phyloP scores from a whole-genome alignment of 2,888 invertebrate species.

The Entomobrya proxima region DNA sequence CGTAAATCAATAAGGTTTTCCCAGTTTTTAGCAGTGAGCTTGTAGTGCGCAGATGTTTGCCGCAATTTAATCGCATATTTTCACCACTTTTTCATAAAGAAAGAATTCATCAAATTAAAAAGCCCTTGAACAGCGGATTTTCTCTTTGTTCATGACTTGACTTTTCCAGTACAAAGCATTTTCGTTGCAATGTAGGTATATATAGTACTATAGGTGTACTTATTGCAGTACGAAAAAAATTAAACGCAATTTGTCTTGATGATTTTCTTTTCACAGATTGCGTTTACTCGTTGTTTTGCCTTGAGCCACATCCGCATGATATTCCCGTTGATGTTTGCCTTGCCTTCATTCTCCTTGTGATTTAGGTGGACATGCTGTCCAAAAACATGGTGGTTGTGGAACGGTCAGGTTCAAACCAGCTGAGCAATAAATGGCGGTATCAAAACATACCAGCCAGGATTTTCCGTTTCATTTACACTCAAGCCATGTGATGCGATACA shows the following conservation, averaged over 20 bases:
- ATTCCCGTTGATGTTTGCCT: background rate
- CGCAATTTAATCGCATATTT: background rate
- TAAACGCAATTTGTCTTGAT: slow-evolving; percentile 1
- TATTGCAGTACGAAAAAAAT: too few species aligned
- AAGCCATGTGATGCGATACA: background rate
- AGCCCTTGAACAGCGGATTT: background rate
- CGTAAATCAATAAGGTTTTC: slow-evolving; percentile 5
- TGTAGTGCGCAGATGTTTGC: background rate
- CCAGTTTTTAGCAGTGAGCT: background rate
- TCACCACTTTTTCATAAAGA: background rate
- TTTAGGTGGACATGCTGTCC: background rate
- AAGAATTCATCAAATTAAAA: background rate
- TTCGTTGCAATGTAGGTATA: background rate
- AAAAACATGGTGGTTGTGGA: background rate
- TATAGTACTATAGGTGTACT: too few species aligned
- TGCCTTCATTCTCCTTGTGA: background rate
- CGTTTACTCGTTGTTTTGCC: background rate
- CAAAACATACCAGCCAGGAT: slow-evolving; percentile 2
- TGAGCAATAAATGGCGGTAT: slow-evolving; percentile 17
- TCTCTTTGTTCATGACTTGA: background rate
- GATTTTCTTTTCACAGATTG: background rate
- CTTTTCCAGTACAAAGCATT: background rate
- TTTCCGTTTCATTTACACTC: slow-evolving; percentile 5
- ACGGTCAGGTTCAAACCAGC: background rate
- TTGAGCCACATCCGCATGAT: background rate